These are phyloP conservation scores for Spondyliosoma cantharus DNA, from an alignment of 2,797 vertebrate genomes.

Conservation along the genomic window DNA sequence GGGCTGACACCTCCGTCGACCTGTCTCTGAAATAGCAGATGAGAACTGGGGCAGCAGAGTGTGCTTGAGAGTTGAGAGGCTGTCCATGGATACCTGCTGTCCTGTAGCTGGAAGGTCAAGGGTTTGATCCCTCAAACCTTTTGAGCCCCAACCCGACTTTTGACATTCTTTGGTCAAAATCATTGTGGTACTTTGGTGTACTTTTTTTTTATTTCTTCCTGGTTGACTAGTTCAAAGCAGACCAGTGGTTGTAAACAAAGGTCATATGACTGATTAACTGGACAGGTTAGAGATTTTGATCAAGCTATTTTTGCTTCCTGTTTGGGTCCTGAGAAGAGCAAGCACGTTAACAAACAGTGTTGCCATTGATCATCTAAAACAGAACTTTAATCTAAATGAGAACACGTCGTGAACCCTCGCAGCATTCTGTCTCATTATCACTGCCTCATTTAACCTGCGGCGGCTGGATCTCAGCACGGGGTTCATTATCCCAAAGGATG, in stretches of 20 bases:
- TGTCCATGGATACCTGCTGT: neutral
- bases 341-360: conserved; percentile 8
- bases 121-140: conserved; percentile 3
- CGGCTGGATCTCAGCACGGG: conserved; percentile 72
- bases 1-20: conserved; percentile 50
- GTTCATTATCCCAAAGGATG: conserved; percentile 82
- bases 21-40: conserved; percentile 45
- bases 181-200: neutral
- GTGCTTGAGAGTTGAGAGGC: conserved; percentile 12
- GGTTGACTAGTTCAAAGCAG: neutral
- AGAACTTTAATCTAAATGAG: conserved; percentile 40
- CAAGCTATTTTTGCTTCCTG: neutral
- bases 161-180: conserved; percentile 5
- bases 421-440: conserved; percentile 72
- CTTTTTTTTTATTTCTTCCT: conserved; percentile 1
- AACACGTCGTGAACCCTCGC: conserved; percentile 26
- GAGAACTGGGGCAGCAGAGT: conserved; percentile 52
- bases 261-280: neutral
- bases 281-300: conserved; percentile 2
- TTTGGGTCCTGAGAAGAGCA: conserved; percentile 1
- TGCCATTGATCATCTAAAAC: conserved; percentile 48
- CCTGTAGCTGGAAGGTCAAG: conserved; percentile 29
- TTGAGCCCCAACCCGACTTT: neutral
- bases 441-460: conserved; percentile 74
- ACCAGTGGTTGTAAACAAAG: neutral